phyloP scores from a whole-genome alignment of 2,797 vertebrate species.

The Aldrovandia affinis region DNA sequence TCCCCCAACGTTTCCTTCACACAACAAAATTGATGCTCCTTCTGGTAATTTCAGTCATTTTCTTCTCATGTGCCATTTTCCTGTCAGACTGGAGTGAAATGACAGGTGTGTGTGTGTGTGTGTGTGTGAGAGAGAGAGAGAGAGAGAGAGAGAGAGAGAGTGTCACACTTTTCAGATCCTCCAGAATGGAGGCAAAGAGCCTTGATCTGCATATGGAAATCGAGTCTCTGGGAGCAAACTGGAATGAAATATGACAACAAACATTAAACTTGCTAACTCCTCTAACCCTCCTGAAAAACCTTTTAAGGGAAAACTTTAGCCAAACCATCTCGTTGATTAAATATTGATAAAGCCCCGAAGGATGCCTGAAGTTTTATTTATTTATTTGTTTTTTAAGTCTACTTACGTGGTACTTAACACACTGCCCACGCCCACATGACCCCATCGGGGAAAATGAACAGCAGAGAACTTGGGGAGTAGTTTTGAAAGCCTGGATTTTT shows the following conservation, averaged over 20 bases:
- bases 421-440: slow-evolving; percentile 6
- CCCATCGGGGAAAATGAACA: not conserved
- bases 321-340: not conserved
- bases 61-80: not conserved
- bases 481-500: not conserved
- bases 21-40: not conserved
- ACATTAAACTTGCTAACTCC: not conserved
- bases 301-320: slow-evolving; percentile 16
- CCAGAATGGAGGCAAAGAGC: not conserved
- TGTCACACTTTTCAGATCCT: not conserved
- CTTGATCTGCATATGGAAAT: not conserved
- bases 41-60: slow-evolving; percentile 1
- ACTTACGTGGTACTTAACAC: slow-evolving; percentile 8
- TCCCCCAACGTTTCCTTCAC: not conserved
- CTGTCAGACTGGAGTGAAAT: not conserved
- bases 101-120: not conserved
- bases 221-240: not conserved
- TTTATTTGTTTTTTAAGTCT: slow-evolving; percentile 18
- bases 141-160: too few relatives aligned
- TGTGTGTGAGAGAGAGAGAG: too few relatives aligned
- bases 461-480: not conserved
- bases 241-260: not conserved
- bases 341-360: slow-evolving; percentile 1
- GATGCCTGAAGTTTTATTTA: not conserved
- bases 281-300: slow-evolving; percentile 7